phyloP scores from a whole-genome alignment of 2,113 vertebrate species.

The Podarcis raffonei region DNA sequence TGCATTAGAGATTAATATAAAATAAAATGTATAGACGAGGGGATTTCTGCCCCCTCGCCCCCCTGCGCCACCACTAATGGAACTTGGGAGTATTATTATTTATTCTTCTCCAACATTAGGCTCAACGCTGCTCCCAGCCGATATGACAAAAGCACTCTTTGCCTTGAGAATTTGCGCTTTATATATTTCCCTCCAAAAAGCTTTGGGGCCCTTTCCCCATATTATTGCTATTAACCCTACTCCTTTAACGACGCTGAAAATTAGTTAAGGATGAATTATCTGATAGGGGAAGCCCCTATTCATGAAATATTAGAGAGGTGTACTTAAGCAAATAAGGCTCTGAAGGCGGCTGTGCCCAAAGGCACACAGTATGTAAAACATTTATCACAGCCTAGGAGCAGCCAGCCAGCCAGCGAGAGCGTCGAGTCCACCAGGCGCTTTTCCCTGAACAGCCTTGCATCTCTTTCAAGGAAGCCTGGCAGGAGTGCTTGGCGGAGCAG shows the following conservation, averaged over 20 bases:
- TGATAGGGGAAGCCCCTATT: conserved; percentile 27
- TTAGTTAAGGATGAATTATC: conserved; percentile 43
- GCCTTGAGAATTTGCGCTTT: conserved; percentile 19
- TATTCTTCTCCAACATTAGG: background rate
- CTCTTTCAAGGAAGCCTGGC: background rate
- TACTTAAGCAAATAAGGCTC: conserved; percentile 37
- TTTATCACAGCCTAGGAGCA: background rate
- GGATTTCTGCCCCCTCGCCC: background rate
- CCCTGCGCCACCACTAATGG: conserved; percentile 10
- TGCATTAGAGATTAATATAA: conserved; percentile 45
- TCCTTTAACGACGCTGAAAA: conserved; percentile 39
- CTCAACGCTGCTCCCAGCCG: background rate
- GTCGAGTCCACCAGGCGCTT: background rate
- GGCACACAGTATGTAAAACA: conserved; percentile 21
- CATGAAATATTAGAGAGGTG: conserved; percentile 35
- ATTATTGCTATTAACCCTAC: conserved; percentile 25
- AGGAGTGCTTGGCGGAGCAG: background rate
- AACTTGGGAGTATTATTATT: conserved; percentile 25
- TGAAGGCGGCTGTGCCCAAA: background rate
- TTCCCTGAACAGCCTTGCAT: background rate
- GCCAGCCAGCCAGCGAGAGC: no score
- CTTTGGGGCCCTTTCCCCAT: conserved; percentile 36
- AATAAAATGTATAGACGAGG: conserved; percentile 35
- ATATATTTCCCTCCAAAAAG: conserved; percentile 29
- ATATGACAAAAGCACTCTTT: conserved; percentile 34